Base-by-base conservation (phyloP, 2,888 invertebrate species). In the Trisateles emortualis region DNA sequence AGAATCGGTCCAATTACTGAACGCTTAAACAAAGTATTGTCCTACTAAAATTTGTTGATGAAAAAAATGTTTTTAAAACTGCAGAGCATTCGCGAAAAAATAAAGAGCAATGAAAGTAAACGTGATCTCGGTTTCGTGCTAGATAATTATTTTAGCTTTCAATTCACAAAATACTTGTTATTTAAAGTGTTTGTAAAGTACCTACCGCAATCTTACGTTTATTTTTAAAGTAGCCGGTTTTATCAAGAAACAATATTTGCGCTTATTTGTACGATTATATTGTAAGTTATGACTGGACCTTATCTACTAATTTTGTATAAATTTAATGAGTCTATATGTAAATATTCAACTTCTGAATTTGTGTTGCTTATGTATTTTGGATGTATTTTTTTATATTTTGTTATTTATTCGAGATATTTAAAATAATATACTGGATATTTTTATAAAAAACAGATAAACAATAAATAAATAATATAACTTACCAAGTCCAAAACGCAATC, bases 401-500 rank as follows among this genome's bases (percentile, higher is more conserved):
- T 38, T 38, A 32, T 9, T 19, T 5, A 11, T 32, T 32, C 3
- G 11, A 40, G 17, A 1, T 1, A 6, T 5, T 24, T 4, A 5
- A 14, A 16, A 17, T 48, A 44, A 36, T 45, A 35, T 47, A 6
- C 16, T 6, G 26, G 35, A 30, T 30, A 41, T 9, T 29, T 11
- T 26, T 48, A 50, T 46, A 60, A 56, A 48, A 2, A 44, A 43
- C 44, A 49, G 50, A n/a, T 52, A 11, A 26, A 26, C 30, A 29
- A 30, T 17, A 36, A 26, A 61, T 61, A 46, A 47, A 49, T 58
- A 87, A 6, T 26, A 8, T 26, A 8, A 26, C 90, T 89, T 66
- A 90, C 91, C 86, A 73, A 78, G 82, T 90, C 90, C 90, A 86
- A 89, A 88, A 81, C 86, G 90, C 90, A 91, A 91, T 91, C 91